phyloP scores from a whole-genome alignment of 2,888 invertebrate species.

The Nymphalis urticae region DNA sequence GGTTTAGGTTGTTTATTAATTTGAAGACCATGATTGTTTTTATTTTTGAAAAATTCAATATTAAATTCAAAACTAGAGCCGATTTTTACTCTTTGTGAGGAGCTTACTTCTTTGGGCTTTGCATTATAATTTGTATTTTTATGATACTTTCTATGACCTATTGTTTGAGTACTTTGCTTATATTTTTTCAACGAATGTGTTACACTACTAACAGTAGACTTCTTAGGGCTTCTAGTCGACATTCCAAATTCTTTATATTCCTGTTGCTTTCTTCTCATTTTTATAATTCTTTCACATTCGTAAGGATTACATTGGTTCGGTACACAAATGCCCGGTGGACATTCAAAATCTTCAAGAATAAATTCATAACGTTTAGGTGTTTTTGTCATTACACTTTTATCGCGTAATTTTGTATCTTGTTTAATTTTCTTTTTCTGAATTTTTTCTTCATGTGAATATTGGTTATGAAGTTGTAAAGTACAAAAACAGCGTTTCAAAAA shows the following conservation, averaged over 20 bases:
- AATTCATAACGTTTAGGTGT: constrained; percentile 21
- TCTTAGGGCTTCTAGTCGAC: constrained; percentile 13
- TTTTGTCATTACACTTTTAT: constrained; percentile 7
- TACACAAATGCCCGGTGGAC: constrained; percentile 51
- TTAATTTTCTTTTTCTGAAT: background rate
- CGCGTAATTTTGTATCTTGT: constrained; percentile 7
- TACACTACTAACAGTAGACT: constrained; percentile 22
- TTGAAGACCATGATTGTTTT: background rate
- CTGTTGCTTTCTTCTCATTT: constrained; percentile 38
- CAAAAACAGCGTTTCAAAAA: constrained; percentile 34
- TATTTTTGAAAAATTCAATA: constrained; percentile 42
- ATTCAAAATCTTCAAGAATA: constrained; percentile 46
- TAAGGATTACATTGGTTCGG: constrained; percentile 51
- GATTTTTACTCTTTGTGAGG: constrained; percentile 37
- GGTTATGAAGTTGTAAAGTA: constrained; percentile 23
- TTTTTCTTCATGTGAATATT: background rate
- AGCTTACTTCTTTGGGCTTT: constrained; percentile 7
- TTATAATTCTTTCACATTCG: constrained; percentile 48
- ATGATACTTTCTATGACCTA: constrained; percentile 6
- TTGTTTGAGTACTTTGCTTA: constrained; percentile 12
- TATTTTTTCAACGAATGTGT: constrained; percentile 13
- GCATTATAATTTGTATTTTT: constrained; percentile 12
- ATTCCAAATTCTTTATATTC: constrained; percentile 21
- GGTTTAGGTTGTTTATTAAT: constrained; percentile 5
- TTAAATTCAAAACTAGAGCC: constrained; percentile 43